Conservation (phyloP, 2,113 vertebrate genomes). For the Oreochromis spilurus region DNA sequence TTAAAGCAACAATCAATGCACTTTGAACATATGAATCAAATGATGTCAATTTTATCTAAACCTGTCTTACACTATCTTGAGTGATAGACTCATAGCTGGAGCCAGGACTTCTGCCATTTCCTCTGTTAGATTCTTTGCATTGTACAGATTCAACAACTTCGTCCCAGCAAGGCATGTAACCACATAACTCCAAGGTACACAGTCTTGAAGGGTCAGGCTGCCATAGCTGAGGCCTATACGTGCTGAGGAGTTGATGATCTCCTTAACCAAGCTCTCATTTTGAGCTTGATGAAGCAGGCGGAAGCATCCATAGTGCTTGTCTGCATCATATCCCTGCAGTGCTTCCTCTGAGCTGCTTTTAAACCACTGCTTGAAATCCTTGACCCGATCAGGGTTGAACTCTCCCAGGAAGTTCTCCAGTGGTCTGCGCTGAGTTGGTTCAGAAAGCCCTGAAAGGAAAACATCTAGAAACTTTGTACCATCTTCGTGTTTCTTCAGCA, state of each 20-base stretch:
- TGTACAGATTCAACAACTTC: slow-evolving; percentile 52
- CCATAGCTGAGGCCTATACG: slow-evolving; percentile 23
- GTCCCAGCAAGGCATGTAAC: slow-evolving; percentile 37
- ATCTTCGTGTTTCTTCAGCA: slow-evolving; percentile 26
- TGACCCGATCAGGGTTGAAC: slow-evolving; percentile 13
- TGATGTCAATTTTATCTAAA: not conserved
- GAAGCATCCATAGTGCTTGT: slow-evolving; percentile 39
- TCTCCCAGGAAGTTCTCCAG: slow-evolving; percentile 47
- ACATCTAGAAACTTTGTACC: slow-evolving; percentile 32
- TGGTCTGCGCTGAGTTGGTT: slow-evolving; percentile 30
- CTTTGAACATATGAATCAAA: not conserved
- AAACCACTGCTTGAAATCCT: slow-evolving; percentile 48
- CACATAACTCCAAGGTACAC: slow-evolving; percentile 58
- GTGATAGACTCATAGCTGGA: slow-evolving; percentile 43
- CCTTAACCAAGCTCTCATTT: slow-evolving; percentile 54
- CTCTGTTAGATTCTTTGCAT: not conserved
- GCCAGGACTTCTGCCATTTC: slow-evolving; percentile 27
- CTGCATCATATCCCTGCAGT: not conserved
- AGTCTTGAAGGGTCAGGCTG: slow-evolving; percentile 49
- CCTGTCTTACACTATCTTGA: slow-evolving; percentile 53
- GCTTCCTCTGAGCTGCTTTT: slow-evolving; percentile 4
- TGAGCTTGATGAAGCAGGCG: slow-evolving; percentile 63
- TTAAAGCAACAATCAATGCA: not conserved
- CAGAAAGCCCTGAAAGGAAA: slow-evolving; percentile 68
- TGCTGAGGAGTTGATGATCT: not conserved